A percentile compares a stretch with the other conserved stretches of the same genome.
phyloP scores from a whole-genome alignment of 2,888 invertebrate species.

The Anorthoa munda region DNA sequence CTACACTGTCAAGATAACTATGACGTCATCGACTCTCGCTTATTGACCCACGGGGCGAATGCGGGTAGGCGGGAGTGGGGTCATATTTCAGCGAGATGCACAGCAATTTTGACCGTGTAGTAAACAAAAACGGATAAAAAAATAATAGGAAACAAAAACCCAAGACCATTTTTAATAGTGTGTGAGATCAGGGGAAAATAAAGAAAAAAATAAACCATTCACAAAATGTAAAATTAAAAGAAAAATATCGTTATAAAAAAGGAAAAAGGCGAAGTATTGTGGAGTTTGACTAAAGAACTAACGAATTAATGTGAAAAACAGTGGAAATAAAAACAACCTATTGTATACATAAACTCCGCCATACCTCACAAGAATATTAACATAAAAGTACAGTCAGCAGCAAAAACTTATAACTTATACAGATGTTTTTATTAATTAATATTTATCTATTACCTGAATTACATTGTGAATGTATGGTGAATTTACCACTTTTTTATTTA shows the following conservation, averaged over 20 bases:
- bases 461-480: too few species aligned
- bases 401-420: too few species aligned
- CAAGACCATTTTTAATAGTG: slow-evolving; percentile 26
- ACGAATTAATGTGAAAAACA: neutral
- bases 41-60: too few species aligned
- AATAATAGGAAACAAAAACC: neutral
- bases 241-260: slow-evolving; percentile 31
- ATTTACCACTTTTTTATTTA: too few species aligned
- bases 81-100: too few species aligned
- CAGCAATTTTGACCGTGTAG: too few species aligned
- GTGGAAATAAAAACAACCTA: neutral
- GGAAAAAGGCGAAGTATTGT: slow-evolving; percentile 35
- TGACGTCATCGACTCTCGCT: too few species aligned
- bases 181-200: slow-evolving; percentile 42
- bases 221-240: slow-evolving; percentile 47
- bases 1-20: too few species aligned
- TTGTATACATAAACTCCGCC: slow-evolving; percentile 27
- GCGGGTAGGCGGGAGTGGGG: too few species aligned
- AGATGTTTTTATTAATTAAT: too few species aligned
- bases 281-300: slow-evolving; percentile 30
- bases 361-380: slow-evolving; percentile 45
- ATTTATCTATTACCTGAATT: too few species aligned
- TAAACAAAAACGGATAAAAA: neutral
- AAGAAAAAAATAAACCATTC: slow-evolving; percentile 56
- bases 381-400: slow-evolving; percentile 36